These are phyloP conservation scores for Etheostoma perlongum DNA, from an alignment of 2,797 vertebrate genomes.

Conservation along the genomic window DNA sequence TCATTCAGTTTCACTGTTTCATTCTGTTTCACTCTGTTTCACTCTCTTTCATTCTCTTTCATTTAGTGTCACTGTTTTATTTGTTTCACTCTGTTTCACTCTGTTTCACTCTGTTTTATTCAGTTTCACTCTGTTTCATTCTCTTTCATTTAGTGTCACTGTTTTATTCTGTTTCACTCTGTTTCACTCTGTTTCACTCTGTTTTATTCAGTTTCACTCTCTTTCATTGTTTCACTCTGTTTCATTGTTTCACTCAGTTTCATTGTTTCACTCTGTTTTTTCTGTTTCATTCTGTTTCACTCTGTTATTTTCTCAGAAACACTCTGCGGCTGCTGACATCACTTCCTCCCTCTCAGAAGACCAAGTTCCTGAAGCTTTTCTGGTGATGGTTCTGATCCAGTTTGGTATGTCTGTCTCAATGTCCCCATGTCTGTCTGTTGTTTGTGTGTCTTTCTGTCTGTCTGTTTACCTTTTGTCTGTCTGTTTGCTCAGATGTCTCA, in stretches of 20 bases:
- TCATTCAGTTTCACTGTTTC: too few relatives aligned
- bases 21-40: too few relatives aligned
- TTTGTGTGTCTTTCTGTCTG: slow-evolving; percentile 48
- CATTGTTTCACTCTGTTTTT: not conserved
- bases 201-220: not conserved
- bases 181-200: too few relatives aligned
- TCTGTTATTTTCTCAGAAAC: slow-evolving; percentile 86
- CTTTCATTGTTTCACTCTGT: not conserved
- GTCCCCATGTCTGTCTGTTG: slow-evolving; percentile 35
- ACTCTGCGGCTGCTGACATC: slow-evolving; percentile 95
- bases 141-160: too few relatives aligned
- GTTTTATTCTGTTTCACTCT: too few relatives aligned
- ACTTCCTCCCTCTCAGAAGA: slow-evolving; percentile 96
- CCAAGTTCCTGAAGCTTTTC: slow-evolving; percentile 93
- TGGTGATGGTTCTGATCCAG: slow-evolving; percentile 98
- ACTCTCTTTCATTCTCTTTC: too few relatives aligned
- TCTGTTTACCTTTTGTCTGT: slow-evolving; percentile 40
- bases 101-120: too few relatives aligned
- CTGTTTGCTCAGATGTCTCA: slow-evolving; percentile 46
- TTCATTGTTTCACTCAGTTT: not conserved
- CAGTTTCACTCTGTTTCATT: too few relatives aligned
- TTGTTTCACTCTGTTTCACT: too few relatives aligned
- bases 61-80: too few relatives aligned
- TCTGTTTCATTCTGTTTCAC: too few relatives aligned
- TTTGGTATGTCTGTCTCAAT: slow-evolving; percentile 83